Evolutionary conservation across 2,888 invertebrate genomes (phyloP).

Genomic region (Zelleria hepariella): DNA sequence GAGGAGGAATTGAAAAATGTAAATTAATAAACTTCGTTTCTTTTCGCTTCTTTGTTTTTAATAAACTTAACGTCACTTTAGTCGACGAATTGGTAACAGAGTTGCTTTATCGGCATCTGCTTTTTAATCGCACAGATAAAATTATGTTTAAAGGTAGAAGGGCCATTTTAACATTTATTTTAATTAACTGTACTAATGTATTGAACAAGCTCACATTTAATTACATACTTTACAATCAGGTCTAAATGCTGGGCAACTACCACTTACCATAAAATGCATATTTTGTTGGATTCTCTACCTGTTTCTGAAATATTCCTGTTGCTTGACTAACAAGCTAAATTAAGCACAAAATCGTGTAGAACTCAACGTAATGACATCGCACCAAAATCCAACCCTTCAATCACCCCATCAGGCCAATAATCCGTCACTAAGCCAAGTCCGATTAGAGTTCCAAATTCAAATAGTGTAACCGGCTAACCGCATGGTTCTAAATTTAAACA

Average conservation of each 20-base stretch:
- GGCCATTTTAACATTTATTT: too few relatives aligned
- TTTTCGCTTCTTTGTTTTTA: background rate
- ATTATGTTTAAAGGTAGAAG: too few relatives aligned
- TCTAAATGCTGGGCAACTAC: too few relatives aligned
- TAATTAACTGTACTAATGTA: too few relatives aligned
- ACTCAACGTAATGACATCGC: background rate
- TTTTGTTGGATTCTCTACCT: too few relatives aligned
- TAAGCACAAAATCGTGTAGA: background rate
- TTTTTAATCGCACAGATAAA: background rate
- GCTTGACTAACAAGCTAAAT: background rate
- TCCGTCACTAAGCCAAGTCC: conserved; percentile 41
- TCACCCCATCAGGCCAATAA: background rate
- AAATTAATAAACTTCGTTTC: background rate
- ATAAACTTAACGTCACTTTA: background rate
- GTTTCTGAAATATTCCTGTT: too few relatives aligned
- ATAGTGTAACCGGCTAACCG: conserved; percentile 3
- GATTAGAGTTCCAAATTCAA: conserved; percentile 32
- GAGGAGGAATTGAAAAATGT: background rate
- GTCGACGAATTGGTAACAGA: background rate
- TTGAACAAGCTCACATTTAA: too few relatives aligned
- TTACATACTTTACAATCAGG: too few relatives aligned
- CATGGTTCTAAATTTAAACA: conserved; percentile 44
- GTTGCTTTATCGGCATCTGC: background rate
- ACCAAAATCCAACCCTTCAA: background rate
- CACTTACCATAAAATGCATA: too few relatives aligned